A percentile compares a stretch with the other conserved stretches of the same genome.
These are phyloP conservation scores for Ceratosolen solmsi DNA, from an alignment of 1,140 invertebrate species.

Conservation along the genomic window DNA sequence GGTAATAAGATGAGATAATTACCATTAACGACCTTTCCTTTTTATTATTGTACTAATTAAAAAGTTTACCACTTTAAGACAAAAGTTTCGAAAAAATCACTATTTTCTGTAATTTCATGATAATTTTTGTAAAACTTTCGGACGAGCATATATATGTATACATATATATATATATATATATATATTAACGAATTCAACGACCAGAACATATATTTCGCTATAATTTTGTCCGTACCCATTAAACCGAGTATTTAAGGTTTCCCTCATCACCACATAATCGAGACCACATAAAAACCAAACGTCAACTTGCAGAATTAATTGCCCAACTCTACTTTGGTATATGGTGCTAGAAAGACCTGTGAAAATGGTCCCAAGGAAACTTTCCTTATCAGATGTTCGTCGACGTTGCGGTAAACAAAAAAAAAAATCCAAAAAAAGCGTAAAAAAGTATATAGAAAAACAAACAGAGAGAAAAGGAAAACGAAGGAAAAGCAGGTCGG, in stretches of 20 bases:
- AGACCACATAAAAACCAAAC: slow-evolving; percentile 50
- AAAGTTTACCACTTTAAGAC: background rate
- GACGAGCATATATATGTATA: background rate
- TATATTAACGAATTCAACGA: background rate
- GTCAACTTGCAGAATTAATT: slow-evolving; percentile 35
- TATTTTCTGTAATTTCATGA: too few relatives aligned
- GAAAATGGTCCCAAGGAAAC: slow-evolving; percentile 17
- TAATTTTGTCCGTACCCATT: slow-evolving; percentile 13
- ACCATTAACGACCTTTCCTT: background rate
- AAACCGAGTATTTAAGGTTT: background rate
- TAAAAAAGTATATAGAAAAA: background rate
- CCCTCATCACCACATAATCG: background rate
- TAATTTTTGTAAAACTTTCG: background rate
- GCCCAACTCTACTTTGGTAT: background rate
- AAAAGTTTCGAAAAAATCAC: background rate
- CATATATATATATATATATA: slow-evolving; percentile 6
- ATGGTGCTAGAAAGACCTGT: background rate
- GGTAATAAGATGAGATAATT: background rate
- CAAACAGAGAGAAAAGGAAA: too few relatives aligned
- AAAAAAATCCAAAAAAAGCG: background rate
- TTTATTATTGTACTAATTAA: background rate
- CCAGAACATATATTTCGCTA: background rate
- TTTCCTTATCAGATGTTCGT: slow-evolving; percentile 39
- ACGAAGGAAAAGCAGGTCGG: background rate
- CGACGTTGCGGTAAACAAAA: background rate